phyloP scores from a whole-genome alignment of 2,888 invertebrate species.

The Camptogramma bilineatum region DNA sequence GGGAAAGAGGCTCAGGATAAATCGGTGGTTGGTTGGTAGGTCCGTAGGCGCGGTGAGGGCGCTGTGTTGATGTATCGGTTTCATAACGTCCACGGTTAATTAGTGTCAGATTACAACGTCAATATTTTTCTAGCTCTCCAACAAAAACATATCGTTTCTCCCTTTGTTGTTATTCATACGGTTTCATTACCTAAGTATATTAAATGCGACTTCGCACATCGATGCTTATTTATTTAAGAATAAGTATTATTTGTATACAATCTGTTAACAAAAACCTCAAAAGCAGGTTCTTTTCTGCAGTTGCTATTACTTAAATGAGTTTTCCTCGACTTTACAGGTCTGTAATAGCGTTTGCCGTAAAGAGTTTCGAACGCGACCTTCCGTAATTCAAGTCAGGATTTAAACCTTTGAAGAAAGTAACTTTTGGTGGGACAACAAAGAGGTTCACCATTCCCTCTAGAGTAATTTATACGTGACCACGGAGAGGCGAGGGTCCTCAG shows the following conservation, averaged over 20 bases:
- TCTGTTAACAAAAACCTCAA: conserved; percentile 5
- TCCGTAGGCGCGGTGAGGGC: conserved; percentile 68
- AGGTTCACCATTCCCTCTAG: conserved; percentile 68
- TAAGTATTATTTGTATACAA: conserved; percentile 2
- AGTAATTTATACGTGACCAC: conserved; percentile 84
- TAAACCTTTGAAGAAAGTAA: conserved; percentile 78
- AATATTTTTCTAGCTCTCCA: conserved; percentile 64
- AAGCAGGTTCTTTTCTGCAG: conserved; percentile 29
- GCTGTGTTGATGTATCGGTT: conserved; percentile 77
- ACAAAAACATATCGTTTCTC: conserved; percentile 28
- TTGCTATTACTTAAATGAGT: conserved; percentile 49
- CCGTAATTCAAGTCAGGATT: conserved; percentile 81
- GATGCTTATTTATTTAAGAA: neutral
- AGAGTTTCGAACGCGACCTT: conserved; percentile 67
- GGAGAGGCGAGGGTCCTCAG: conserved; percentile 61
- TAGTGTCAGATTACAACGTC: conserved; percentile 78
- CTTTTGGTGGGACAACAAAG: conserved; percentile 78
- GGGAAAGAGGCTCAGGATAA: conserved; percentile 49
- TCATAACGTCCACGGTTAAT: conserved; percentile 78
- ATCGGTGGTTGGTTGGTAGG: conserved; percentile 61
- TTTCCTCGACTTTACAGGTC: conserved; percentile 52
- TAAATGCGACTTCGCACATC: neutral
- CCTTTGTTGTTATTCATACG: conserved; percentile 9
- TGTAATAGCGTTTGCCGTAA: conserved; percentile 60
- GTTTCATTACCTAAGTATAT: neutral